Conservation (phyloP, 1,140 invertebrate genomes). For the Forficula auricularia region DNA sequence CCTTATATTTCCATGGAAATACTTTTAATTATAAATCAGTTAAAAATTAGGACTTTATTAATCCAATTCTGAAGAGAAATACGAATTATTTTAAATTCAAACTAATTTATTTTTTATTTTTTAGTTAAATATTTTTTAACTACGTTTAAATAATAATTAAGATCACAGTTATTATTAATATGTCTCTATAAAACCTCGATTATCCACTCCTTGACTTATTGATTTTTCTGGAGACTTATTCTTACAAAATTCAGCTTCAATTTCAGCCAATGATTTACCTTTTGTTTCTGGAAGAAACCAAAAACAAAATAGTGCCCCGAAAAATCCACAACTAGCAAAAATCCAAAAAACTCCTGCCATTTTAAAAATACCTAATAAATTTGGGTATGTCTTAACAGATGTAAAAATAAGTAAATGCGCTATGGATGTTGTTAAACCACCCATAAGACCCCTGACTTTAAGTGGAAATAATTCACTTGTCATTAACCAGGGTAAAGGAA, state of each 20-base stretch:
- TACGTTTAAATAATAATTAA: too few relatives aligned
- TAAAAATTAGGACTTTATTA: too few relatives aligned
- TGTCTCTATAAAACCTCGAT: not conserved
- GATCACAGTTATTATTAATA: not conserved
- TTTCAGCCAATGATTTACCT: constrained; percentile 58
- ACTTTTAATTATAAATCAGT: too few relatives aligned
- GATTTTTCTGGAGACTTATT: too few relatives aligned
- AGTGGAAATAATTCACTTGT: constrained; percentile 54
- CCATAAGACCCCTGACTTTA: constrained; percentile 43
- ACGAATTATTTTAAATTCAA: too few relatives aligned
- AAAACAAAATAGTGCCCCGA: constrained; percentile 45
- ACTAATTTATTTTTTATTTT: too few relatives aligned
- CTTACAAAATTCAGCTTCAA: constrained; percentile 37
- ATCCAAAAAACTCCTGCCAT: constrained; percentile 56
- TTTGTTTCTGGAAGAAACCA: constrained; percentile 65
- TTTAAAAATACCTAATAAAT: constrained; percentile 33
- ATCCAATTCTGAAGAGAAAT: too few relatives aligned
- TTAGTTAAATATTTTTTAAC: too few relatives aligned
- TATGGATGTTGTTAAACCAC: constrained; percentile 48
- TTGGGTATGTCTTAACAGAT: constrained; percentile 49
- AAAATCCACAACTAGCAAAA: constrained; percentile 47
- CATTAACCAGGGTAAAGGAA: constrained; percentile 58
- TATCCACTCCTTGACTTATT: too few relatives aligned
- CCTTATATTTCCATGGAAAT: too few relatives aligned
- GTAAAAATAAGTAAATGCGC: constrained; percentile 50